Evolutionary conservation across 2,113 vertebrate species (phyloP), one percentile per base, ranked within the genome.

Genomic region (Cyprinus carpio): DNA sequence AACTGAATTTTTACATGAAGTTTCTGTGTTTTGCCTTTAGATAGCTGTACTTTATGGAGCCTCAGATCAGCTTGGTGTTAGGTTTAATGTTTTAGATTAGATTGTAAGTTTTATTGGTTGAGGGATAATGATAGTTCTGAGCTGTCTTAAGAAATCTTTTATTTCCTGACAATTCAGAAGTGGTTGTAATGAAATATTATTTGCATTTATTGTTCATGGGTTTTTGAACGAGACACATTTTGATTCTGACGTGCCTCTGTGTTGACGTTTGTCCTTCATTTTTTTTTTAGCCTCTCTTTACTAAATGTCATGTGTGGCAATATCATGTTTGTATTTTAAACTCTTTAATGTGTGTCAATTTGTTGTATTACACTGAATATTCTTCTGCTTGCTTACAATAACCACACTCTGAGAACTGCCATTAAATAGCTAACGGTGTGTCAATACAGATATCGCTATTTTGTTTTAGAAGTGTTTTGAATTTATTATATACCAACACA

Each of bases 121-220:
- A 72, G 69, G n/a, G 34, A 40, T 40, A 34, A 72, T 34, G 79
- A 83, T n/a, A 67, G 31, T 56, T 80, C 62, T 3, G 29, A 34
- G 20, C 75, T 67, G 31, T 82, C 77, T 82, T 81, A 51, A 72
- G 69, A 86, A 88, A 31, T 75, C 43, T 71, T 10, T 6, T 27
- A 46, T 78, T 72, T 81, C 31, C 65, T 78, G 16, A 85, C 12
- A 27, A 43, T 65, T 25, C 62, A 29, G 2, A 65, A 65, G 62
- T 18, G 34, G 51, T 27, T 82, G 23, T 20, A 37, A 79, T 51
- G 54, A 82, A 20, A 76, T 25, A 23, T 20, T 43, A 43, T 56
- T 69, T 76, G 25, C 29, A 58, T 82, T 67, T 64, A 75, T 23
- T 76, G 60, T 74, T 81, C 25, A n/a, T 74, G 56, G 5, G 25